Evolutionary conservation across 1,140 invertebrate species (phyloP), one percentile per base, ranked within the genome.

Genomic region (Armadillidium nasatum): DNA sequence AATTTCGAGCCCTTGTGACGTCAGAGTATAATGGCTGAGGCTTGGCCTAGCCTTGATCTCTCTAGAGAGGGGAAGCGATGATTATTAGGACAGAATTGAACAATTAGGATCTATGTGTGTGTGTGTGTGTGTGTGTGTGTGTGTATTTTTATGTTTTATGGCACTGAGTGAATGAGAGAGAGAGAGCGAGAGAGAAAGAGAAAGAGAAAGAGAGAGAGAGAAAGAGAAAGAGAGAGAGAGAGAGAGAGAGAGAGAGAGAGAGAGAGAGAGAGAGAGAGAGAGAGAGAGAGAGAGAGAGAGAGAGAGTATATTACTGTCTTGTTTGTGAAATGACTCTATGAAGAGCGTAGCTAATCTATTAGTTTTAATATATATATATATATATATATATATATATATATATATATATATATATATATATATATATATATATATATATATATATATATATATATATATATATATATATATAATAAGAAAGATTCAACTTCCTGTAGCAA

Each of bases 361-460:
- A 50, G 9, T 50, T 15, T 9, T 50, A 50, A 9, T 15, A 50
- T 50, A 50, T 15, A 50, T 50, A 50, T 10, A 50, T 10, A 9
- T 15, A 50, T 50, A 50, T 15, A 50, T 10, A 10, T 50, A 10
- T 10, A 15, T 50, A 10, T 10, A 50, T 50, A 50, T 50, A 50
- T 50, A 50, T 10, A 50, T 15, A 10, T 50, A 50, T 9, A 50
- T 50, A 15, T 50, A 10, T 15, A 50, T 50, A 50, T 50, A 50
- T 50, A 50, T 50, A 50, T 50, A 50, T 50, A 50, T 50, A 50
- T 50, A 50, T 50, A 50, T 50, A 50, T 50, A 50, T 50, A 50
- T 50, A 50, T n/a, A n/a, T n/a, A n/a, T n/a, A n/a, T n/a, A n/a
- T n/a, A n/a, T n/a, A n/a, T n/a, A n/a, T n/a, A n/a, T n/a, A n/a